Percentiles rank a stretch among this genome's conserved stretches.
phyloP scores from a whole-genome alignment of 2,113 vertebrate species.

The Amia ocellicauda region DNA sequence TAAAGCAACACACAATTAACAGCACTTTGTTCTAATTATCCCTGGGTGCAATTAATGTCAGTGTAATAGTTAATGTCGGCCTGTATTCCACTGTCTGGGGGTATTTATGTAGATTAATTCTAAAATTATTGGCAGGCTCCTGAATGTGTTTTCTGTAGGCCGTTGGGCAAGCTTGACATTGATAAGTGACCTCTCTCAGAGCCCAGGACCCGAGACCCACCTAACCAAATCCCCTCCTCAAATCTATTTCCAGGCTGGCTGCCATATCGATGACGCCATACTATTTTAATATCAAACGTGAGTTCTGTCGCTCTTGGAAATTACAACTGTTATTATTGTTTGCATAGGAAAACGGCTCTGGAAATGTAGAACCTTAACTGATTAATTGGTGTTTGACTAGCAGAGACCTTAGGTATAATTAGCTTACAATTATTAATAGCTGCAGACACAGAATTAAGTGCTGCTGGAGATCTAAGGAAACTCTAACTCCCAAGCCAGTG shows the following conservation, averaged over 20 bases:
- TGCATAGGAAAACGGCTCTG: background rate
- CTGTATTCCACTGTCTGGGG: slow-evolving; percentile 42
- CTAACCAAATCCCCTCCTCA: background rate
- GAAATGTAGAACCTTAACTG: background rate
- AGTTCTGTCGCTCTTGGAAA: background rate
- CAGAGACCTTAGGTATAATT: slow-evolving; percentile 25
- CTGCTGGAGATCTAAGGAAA: slow-evolving; percentile 27
- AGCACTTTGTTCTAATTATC: slow-evolving; percentile 62
- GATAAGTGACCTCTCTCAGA: slow-evolving; percentile 15
- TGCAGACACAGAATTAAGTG: slow-evolving; percentile 16
- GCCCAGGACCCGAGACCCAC: slow-evolving; percentile 15
- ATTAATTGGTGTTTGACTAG: slow-evolving; percentile 19
- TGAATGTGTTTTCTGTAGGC: slow-evolving; percentile 22
- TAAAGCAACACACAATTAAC: slow-evolving; percentile 62
- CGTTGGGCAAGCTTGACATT: slow-evolving; percentile 24
- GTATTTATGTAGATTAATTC: slow-evolving; percentile 45
- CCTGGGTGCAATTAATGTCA: slow-evolving; percentile 51
- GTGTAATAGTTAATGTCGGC: slow-evolving; percentile 48
- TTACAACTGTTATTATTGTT: background rate
- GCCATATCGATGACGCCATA: background rate
- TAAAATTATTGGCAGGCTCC: slow-evolving; percentile 31
- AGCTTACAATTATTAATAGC: slow-evolving; percentile 36
- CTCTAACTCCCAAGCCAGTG: slow-evolving; percentile 17
- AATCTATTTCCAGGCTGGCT: background rate
- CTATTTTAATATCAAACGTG: background rate